phyloP scores from a whole-genome alignment of 1,140 invertebrate species.

The Panonychus citri region DNA sequence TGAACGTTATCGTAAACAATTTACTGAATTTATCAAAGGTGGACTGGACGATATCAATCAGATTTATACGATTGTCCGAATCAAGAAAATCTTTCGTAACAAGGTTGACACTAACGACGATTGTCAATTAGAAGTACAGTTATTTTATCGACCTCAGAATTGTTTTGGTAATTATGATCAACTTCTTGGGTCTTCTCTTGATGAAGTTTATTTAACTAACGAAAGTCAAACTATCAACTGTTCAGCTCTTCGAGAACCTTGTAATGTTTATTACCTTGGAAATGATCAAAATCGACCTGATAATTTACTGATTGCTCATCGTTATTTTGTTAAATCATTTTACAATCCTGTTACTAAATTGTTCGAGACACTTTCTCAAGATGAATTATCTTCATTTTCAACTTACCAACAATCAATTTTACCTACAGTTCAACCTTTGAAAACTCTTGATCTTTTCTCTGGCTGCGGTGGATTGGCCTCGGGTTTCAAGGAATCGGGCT shows the following conservation, averaged over 20 bases:
- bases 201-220: slow-evolving; percentile 49
- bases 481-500: slow-evolving; percentile 39
- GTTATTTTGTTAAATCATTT: no score
- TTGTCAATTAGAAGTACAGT: slow-evolving; percentile 38
- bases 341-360: no score
- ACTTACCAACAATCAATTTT: no score
- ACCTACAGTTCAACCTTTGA: slow-evolving; percentile 8
- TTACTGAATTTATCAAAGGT: slow-evolving; percentile 37
- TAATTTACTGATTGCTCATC: no score
- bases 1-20: slow-evolving; percentile 46
- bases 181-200: slow-evolving; percentile 30
- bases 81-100: slow-evolving; percentile 29
- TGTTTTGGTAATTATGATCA: neutral
- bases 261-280: neutral
- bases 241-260: neutral
- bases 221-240: slow-evolving; percentile 23
- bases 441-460: slow-evolving; percentile 60
- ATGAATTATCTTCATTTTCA: no score
- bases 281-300: neutral
- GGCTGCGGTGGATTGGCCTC: slow-evolving; percentile 46
- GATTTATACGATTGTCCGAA: slow-evolving; percentile 46
- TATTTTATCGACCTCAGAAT: slow-evolving; percentile 39
- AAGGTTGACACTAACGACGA: slow-evolving; percentile 27
- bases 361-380: no score
- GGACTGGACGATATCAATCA: slow-evolving; percentile 45